Evolutionary conservation across 2,888 invertebrate genomes (phyloP).

Genomic region (Drosophila emarginata): DNA sequence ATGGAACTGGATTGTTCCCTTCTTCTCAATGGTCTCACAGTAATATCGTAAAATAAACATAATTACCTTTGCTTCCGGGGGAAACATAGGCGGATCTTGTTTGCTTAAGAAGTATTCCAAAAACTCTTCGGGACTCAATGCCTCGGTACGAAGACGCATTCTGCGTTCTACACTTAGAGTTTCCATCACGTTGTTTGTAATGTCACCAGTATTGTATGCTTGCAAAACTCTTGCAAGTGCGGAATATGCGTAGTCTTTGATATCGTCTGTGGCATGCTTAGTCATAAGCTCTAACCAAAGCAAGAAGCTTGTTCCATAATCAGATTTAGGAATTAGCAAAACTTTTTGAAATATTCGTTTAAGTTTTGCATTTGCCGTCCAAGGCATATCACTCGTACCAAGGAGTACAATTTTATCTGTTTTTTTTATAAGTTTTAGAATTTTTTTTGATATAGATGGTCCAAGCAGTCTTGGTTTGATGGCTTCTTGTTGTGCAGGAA

Average conservation of each 20-base stretch:
- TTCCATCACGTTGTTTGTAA: conserved; percentile 72
- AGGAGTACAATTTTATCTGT: conserved; percentile 84
- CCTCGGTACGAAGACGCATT: conserved; percentile 60
- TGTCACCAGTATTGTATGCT: conserved; percentile 79
- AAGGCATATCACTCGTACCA: conserved; percentile 84
- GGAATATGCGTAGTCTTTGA: conserved; percentile 63
- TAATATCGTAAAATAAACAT: neutral
- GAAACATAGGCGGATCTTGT: conserved; percentile 65
- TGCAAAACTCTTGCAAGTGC: conserved; percentile 78
- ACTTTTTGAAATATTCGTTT: conserved; percentile 78
- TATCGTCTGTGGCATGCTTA: conserved; percentile 57
- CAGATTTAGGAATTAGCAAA: conserved; percentile 77
- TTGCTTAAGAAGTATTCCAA: conserved; percentile 69
- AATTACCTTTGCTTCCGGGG: conserved; percentile 70
- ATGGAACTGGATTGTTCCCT: too few species aligned
- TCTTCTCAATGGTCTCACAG: neutral
- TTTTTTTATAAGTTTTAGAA: conserved; percentile 84
- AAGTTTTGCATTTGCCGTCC: conserved; percentile 81
- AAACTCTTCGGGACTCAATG: conserved; percentile 74
- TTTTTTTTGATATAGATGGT: conserved; percentile 83
- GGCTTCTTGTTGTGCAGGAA: conserved; percentile 79
- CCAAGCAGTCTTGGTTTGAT: conserved; percentile 84
- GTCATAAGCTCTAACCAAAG: conserved; percentile 76
- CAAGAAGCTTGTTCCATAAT: conserved; percentile 79
- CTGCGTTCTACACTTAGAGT: conserved; percentile 70